Base-by-base conservation (phyloP, 2,797 vertebrate genomes). In the Phrynocephalus guinanensis region DNA sequence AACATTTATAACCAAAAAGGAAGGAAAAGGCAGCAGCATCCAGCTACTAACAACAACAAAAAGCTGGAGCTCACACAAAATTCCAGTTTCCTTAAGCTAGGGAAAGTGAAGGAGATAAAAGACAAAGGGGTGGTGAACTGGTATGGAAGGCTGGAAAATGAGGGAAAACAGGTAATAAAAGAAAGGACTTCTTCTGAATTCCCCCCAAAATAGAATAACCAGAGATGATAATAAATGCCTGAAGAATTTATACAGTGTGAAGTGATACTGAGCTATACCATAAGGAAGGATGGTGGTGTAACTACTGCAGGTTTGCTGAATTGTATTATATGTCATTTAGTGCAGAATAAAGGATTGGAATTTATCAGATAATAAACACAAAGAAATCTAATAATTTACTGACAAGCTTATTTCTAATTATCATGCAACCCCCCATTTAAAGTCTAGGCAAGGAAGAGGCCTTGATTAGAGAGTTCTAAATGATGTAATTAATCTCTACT, bases 1-100 rank as follows among this genome's bases (percentile, higher is more conserved):
- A 93, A 94, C 80, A 87, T 91, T 92, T 91, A 91, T 91, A 85
- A 86, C n/a, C 13, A 50, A 87, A 44, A 86, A 5, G 44, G 1
- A 70, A 1, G 28, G 5, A 2, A 30, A 52, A 24, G 6, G 33
- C 3, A 56, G 15, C 30, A 20, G 3, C 83, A 66, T 50, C 87
- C n/a, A 70, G 13, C 75, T 63, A 16, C 75, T 30, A 70, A 28
- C 44, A 79, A 87, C 80, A 33, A 84, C 79, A 68, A 79, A 90
- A 83, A 50, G 87, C 79, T 2, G 63, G 79, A 38, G 56, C 79
- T 68, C 63, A 76, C 50, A 20, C 9, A 72, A 6, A 50, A 68
- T 3, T 48, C 18, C 20, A 71, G 44, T 66, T 91, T 66, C 75
- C 87, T 76, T 67, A 81, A 16, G 44, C n/a, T 90, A 78, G 68